A percentile compares a stretch with the other conserved stretches of the same genome.
phyloP scores from a whole-genome alignment of 2,888 invertebrate species.

The Epinotia brunnichana region DNA sequence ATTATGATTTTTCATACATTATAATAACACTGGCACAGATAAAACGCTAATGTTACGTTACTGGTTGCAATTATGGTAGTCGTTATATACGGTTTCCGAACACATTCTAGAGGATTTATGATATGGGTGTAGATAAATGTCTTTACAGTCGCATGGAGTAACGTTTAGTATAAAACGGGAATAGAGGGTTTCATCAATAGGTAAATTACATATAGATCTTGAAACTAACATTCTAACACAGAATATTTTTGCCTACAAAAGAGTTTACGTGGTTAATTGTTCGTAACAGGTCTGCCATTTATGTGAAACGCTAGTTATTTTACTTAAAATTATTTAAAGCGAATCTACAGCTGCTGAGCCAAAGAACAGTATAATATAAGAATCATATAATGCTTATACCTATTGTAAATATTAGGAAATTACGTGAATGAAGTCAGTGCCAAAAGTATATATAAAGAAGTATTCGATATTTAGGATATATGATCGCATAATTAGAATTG shows the following conservation, averaged over 20 bases:
- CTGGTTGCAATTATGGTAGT: no score
- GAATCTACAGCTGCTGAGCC: slow-evolving; percentile 33
- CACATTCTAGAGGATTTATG: no score
- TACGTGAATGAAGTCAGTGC: slow-evolving; percentile 67
- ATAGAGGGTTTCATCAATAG: neutral
- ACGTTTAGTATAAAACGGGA: neutral
- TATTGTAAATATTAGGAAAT: slow-evolving; percentile 34
- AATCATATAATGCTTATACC: slow-evolving; percentile 12
- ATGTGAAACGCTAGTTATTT: neutral
- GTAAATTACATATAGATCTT: neutral
- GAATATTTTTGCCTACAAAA: neutral
- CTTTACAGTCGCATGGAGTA: no score
- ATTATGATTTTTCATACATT: no score
- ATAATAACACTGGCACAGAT: no score
- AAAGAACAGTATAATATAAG: slow-evolving; percentile 29
- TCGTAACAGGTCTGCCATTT: neutral
- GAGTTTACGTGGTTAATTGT: neutral
- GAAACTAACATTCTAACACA: neutral
- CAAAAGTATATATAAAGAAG: slow-evolving; percentile 52
- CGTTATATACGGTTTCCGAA: no score
- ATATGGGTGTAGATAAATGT: no score
- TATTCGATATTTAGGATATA: neutral
- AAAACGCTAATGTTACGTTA: no score
- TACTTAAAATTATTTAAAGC: neutral
- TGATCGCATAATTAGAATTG: slow-evolving; percentile 4